Evolutionary conservation across 2,113 vertebrate genomes (phyloP).

Genomic region (Nannospalax galili): DNA sequence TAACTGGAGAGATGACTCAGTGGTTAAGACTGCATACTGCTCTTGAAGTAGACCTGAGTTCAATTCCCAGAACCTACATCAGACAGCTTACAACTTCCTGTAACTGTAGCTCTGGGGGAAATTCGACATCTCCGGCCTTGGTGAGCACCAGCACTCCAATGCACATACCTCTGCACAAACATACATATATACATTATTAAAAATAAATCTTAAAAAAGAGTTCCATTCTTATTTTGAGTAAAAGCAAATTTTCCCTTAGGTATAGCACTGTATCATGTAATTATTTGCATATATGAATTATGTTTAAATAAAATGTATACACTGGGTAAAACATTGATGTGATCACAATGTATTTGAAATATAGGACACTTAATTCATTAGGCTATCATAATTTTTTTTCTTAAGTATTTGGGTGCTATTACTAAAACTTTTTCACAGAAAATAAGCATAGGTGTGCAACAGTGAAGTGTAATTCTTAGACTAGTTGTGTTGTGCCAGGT

Average conservation of each 20-base stretch:
- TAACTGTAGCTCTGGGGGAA: too few species aligned
- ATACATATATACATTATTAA: too few species aligned
- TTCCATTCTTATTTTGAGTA: constrained; percentile 39
- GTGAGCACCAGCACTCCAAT: too few species aligned
- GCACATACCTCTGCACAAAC: too few species aligned
- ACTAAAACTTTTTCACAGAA: constrained; percentile 51
- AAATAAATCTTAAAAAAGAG: too few species aligned
- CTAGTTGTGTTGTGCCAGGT: neutral
- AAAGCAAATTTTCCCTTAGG: constrained; percentile 45
- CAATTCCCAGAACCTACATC: too few species aligned
- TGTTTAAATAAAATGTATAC: constrained; percentile 23
- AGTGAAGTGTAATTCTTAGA: neutral
- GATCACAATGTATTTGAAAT: constrained; percentile 33
- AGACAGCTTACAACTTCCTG: too few species aligned
- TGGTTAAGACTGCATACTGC: too few species aligned
- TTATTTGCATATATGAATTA: constrained; percentile 43
- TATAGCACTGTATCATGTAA: neutral
- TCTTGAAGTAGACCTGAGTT: too few species aligned
- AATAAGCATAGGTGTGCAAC: constrained; percentile 19
- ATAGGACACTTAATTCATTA: neutral
- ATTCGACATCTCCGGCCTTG: too few species aligned
- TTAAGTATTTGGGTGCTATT: neutral
- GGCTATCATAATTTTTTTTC: neutral
- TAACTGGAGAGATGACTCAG: too few species aligned
- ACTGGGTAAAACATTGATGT: neutral